phyloP scores from a whole-genome alignment of 2,113 vertebrate species.

The Laterallus jamaicensis region DNA sequence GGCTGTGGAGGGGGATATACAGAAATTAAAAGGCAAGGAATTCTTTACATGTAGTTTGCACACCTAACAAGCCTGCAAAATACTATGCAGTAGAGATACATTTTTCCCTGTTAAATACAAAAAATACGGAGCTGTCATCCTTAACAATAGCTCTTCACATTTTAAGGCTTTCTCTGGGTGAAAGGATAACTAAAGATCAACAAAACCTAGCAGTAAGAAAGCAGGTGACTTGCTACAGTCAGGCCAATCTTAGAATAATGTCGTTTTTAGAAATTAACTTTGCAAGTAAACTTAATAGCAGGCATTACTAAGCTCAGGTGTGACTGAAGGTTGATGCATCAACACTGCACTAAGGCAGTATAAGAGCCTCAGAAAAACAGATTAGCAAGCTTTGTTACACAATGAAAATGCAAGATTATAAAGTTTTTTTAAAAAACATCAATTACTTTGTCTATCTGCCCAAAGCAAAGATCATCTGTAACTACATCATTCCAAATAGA shows the following conservation, averaged over 20 bases:
- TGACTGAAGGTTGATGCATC: slow-evolving; percentile 20
- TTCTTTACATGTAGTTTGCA: background rate
- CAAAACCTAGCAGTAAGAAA: background rate
- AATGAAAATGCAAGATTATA: slow-evolving; percentile 2
- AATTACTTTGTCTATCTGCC: background rate
- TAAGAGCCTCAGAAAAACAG: slow-evolving; percentile 7
- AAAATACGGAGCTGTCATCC: background rate
- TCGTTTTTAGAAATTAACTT: slow-evolving; percentile 15
- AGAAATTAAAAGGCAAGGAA: background rate
- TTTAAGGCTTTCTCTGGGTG: background rate
- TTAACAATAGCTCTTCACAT: background rate
- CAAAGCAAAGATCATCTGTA: slow-evolving; percentile 5
- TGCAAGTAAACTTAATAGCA: slow-evolving; percentile 9
- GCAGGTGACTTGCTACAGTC: background rate
- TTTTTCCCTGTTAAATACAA: background rate
- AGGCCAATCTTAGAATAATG: background rate
- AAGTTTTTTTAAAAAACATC: background rate
- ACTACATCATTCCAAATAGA: background rate
- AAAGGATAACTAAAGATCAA: background rate
- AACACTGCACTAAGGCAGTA: background rate
- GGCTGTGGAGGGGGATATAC: background rate
- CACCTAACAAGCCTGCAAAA: background rate
- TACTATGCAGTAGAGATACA: background rate
- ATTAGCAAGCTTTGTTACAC: background rate
- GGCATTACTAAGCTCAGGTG: background rate